These are phyloP conservation scores for Dryococelus australis DNA, from an alignment of 2,888 invertebrate genomes.

Conservation along the genomic window DNA sequence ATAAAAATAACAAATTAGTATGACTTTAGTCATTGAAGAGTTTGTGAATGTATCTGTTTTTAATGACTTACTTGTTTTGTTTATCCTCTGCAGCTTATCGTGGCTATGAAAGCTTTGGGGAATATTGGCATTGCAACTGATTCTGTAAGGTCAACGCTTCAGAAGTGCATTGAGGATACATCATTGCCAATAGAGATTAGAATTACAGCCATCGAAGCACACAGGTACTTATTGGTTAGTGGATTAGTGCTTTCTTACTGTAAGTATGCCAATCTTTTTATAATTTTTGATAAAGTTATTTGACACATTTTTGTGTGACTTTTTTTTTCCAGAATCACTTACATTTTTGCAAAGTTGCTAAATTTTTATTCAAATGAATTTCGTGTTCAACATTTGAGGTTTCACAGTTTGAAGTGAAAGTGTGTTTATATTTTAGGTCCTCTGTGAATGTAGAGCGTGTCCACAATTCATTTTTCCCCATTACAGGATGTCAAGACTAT, in stretches of 20 bases:
- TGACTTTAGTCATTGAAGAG: conserved; percentile 32
- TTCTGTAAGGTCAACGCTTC: conserved; percentile 67
- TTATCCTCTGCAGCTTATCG: conserved; percentile 63
- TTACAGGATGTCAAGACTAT: no score
- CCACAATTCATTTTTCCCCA: no score
- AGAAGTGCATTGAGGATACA: conserved; percentile 70
- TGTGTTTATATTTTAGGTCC: no score
- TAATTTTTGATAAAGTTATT: no score
- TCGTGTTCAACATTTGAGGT: no score
- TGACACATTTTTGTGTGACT: no score
- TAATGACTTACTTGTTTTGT: neutral
- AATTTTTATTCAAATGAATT: no score
- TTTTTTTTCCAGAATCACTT: no score
- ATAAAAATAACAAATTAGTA: neutral
- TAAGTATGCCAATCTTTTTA: no score
- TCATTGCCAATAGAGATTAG: conserved; percentile 74
- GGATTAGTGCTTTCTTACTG: neutral
- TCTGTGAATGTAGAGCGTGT: no score
- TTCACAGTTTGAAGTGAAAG: no score
- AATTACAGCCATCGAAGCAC: conserved; percentile 83
- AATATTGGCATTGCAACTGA: conserved; percentile 82
- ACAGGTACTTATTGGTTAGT: conserved; percentile 62
- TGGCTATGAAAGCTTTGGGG: conserved; percentile 85
- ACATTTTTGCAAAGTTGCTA: no score
- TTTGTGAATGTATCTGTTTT: conserved; percentile 16